phyloP scores from a whole-genome alignment of 2,888 invertebrate species.

The Eutolmus rufibarbis region DNA sequence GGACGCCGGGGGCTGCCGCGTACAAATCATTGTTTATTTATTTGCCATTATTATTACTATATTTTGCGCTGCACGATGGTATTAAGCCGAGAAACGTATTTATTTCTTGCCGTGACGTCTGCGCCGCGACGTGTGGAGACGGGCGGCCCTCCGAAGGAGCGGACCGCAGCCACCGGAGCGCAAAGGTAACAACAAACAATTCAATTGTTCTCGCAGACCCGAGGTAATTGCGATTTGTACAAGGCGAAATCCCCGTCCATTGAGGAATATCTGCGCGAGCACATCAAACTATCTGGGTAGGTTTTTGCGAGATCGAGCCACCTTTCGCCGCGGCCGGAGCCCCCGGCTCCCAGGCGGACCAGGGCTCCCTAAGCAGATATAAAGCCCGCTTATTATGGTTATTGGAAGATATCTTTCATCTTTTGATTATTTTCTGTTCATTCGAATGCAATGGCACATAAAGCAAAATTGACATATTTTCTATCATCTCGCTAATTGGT shows the following conservation, averaged over 20 bases:
- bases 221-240: conserved; percentile 49
- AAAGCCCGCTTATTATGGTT: conserved; percentile 47
- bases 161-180: background rate
- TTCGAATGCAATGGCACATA: conserved; percentile 43
- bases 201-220: conserved; percentile 48
- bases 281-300: conserved; percentile 35
- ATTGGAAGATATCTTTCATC: conserved; percentile 48
- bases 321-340: conserved; percentile 31
- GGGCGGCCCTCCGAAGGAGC: background rate
- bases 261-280: conserved; percentile 42
- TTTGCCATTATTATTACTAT: conserved; percentile 48
- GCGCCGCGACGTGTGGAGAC: conserved; percentile 5
- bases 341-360: background rate
- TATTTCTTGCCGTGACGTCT: conserved; percentile 31
- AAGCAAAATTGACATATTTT: conserved; percentile 50
- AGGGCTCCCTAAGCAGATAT: background rate
- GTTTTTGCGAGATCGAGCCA: conserved; percentile 37
- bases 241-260: conserved; percentile 43
- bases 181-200: conserved; percentile 49
- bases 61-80: conserved; percentile 38
- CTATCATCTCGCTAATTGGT: conserved; percentile 50
- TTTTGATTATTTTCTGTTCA: conserved; percentile 48
- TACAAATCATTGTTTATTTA: conserved; percentile 50
- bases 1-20: conserved; percentile 46
- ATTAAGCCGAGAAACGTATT: conserved; percentile 38